Percentiles rank a stretch among this genome's conserved stretches.
phyloP scores from a whole-genome alignment of 2,888 invertebrate species.

The Volucella inflata region DNA sequence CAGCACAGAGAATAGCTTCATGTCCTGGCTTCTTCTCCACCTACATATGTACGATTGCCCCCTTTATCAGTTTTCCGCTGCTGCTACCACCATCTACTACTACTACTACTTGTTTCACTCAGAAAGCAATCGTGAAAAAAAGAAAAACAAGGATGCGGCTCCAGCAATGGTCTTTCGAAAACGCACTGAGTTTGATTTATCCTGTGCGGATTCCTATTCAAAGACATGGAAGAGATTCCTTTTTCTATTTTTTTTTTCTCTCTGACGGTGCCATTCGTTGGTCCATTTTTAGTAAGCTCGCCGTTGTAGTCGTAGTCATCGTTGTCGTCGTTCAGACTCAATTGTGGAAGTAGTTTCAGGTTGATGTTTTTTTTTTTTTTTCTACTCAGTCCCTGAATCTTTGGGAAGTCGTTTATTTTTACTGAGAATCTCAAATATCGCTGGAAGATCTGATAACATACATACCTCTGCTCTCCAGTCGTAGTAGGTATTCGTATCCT shows the following conservation, averaged over 20 bases:
- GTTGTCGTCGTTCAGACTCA: slow-evolving; percentile 54
- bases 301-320: neutral
- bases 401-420: slow-evolving; percentile 42
- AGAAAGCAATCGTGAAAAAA: neutral
- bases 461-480: neutral
- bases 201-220: slow-evolving; percentile 52
- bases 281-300: slow-evolving; percentile 59
- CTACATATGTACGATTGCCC: no score
- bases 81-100: neutral
- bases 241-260: slow-evolving; percentile 2
- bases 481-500: slow-evolving; percentile 24
- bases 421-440: slow-evolving; percentile 54
- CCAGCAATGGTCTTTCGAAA: slow-evolving; percentile 40
- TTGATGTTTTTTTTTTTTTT: slow-evolving; percentile 9
- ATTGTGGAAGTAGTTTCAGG: slow-evolving; percentile 69
- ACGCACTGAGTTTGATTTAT: slow-evolving; percentile 71
- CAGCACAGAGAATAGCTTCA: slow-evolving; percentile 52
- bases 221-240: neutral
- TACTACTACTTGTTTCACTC: neutral
- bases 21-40: slow-evolving; percentile 38
- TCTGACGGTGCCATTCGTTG: slow-evolving; percentile 11
- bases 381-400: slow-evolving; percentile 5
- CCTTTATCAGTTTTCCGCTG: no score
- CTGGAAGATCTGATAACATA: slow-evolving; percentile 60
- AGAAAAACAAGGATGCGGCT: slow-evolving; percentile 41